Evolutionary conservation across 1,140 invertebrate genomes (phyloP), one percentile per base, ranked within the genome.

Genomic region (Lasaia peninsularis): DNA sequence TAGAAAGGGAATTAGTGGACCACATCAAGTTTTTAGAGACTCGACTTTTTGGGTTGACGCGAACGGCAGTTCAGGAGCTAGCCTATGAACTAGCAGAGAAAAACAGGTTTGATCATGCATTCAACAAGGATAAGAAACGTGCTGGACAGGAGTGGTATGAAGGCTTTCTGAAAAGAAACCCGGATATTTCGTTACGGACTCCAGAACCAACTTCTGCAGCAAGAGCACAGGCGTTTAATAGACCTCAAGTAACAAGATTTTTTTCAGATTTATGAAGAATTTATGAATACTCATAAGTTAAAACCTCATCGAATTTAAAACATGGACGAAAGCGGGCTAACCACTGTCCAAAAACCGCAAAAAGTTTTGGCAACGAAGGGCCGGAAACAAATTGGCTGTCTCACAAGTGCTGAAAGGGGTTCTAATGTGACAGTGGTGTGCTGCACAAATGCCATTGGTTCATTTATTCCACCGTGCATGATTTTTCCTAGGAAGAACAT

Each of bases 401-500:
- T 81, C n/a, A 75, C 72, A 11, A 76, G 71, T 54, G 74, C 75
- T 18, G 82, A 83, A 69, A 49, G 79, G 52, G 81, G 83, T 5
- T 18, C 63, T 0, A 78, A 72, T 20, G 57, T 78, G 1, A 88
- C 85, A 12, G 73, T 70, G 0, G 78, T 76, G 57, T 59, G 53
- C 58, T 65, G 73, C 60, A 40, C 73, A 8, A 80, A 63, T 73
- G 84, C 73, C 52, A 63, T 58, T 57, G 78, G 86, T 20, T 69
- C 70, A 20, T 64, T 55, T 53, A 67, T 82, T 33, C 80, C 75
- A 14, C 84, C 80, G 11, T 69, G 35, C 51, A 73, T 72, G 53
- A 84, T 69, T 69, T 87, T 69, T 67, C 72, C 81, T 3, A 62
- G 81, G 35, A 75, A 80, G 37, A 71, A 79, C 52, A 79, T 73